Evolutionary conservation across 2,113 vertebrate species (phyloP), one percentile per base, ranked within the genome.

Genomic region (Passer domesticus): DNA sequence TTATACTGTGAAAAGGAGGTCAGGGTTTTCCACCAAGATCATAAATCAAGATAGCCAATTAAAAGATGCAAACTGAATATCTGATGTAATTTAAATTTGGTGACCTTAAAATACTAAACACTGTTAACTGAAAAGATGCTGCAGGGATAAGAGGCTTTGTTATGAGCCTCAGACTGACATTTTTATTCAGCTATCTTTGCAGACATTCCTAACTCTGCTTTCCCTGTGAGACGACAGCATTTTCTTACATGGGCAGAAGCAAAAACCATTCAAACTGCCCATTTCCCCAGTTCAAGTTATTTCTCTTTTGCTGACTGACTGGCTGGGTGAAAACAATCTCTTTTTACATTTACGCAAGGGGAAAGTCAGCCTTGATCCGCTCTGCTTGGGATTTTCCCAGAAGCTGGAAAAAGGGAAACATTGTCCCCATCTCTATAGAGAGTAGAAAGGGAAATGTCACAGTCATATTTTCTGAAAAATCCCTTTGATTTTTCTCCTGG

Each of bases 81-180:
- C 87, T 85, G 82, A 53, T 50, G 47, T 7, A 76, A 62, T 69
- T 94, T 72, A 58, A 82, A 83, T 79, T 28, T 28, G 23, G 28
- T 90, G 78, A 76, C n/a, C 53, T 89, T 95, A 59, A 89, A 91
- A 73, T 43, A 69, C 62, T 59, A 30, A 12, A 83, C 21, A 24
- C 28, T 39, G 8, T 50, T 76, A 95, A 89, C 1, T 66, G 81
- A 73, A 66, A 69, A 90, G 59, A 80, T 76, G 37, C 28, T 69
- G 25, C 41, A 28, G 19, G 37, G 41, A 28, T 49, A 73, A 83
- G 30, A 59, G 24, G 12, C 21, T 78, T 72, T 14, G 0, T 56
- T 41, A 41, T 3, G 16, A 92, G 37, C 46, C 53, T 79, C 24
- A 52, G 56, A 79, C 28, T 43, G 33, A 66, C 39, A 56, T 15